Conservation (phyloP, 2,888 invertebrate genomes). For the Leptopterna dolabrata region DNA sequence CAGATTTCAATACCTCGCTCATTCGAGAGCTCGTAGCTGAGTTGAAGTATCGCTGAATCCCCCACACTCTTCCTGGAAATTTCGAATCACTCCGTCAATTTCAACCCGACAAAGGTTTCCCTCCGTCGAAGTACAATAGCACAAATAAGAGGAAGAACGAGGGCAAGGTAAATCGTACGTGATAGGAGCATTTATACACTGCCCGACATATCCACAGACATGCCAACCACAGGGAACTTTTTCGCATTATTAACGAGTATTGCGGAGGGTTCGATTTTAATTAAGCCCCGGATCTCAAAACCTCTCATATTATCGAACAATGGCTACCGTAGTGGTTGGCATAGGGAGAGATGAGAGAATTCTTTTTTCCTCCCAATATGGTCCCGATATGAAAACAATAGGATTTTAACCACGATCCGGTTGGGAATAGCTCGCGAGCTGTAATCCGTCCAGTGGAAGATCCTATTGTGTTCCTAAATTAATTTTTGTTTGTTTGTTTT, state of each 20-base stretch:
- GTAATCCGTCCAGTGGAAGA: background rate
- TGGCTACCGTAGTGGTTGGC: background rate
- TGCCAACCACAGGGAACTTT: slow-evolving; percentile 42
- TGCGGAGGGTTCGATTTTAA: slow-evolving; percentile 47
- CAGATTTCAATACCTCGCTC: no score
- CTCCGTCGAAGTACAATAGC: background rate
- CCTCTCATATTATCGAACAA: slow-evolving; percentile 49
- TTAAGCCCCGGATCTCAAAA: slow-evolving; percentile 33
- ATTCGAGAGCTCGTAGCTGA: no score
- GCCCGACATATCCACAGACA: slow-evolving; percentile 27
- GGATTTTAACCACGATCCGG: slow-evolving; percentile 13
- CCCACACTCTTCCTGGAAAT: no score
- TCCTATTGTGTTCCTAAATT: slow-evolving; percentile 31
- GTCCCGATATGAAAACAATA: slow-evolving; percentile 20
- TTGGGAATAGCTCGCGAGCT: background rate
- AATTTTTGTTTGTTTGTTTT: background rate
- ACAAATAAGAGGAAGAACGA: background rate
- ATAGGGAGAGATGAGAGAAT: background rate
- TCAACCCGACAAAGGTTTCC: background rate
- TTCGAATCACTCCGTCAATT: background rate
- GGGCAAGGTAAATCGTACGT: background rate
- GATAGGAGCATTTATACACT: slow-evolving; percentile 1
- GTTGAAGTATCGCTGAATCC: no score
- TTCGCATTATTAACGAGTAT: slow-evolving; percentile 40
- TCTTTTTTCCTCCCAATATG: slow-evolving; percentile 17